Percentiles rank a stretch among this genome's conserved stretches.
These are phyloP conservation scores for Orchestes rusci DNA, from an alignment of 2,888 invertebrate genomes.

Conservation along the genomic window DNA sequence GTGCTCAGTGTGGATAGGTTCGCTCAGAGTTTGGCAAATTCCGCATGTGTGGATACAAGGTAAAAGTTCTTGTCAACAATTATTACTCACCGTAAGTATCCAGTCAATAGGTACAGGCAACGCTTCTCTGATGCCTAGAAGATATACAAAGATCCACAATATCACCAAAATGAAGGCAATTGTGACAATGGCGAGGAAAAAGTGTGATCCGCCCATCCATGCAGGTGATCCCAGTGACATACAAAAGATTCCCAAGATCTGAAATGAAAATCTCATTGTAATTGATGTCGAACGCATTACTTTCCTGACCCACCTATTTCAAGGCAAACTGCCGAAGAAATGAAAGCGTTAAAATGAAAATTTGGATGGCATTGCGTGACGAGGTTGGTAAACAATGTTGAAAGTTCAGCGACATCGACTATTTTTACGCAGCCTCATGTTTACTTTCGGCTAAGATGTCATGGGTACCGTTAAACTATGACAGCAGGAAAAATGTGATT, in stretches of 20 bases:
- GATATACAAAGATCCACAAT: slow-evolving; percentile 73
- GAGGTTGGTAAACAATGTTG: slow-evolving; percentile 10
- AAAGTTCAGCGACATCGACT: slow-evolving; percentile 16
- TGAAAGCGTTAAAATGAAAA: too few relatives aligned
- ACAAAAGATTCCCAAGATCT: slow-evolving; percentile 78
- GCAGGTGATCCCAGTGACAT: slow-evolving; percentile 76
- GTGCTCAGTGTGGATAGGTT: too few relatives aligned
- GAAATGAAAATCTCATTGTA: slow-evolving; percentile 43
- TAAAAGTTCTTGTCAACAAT: background rate
- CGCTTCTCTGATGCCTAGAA: slow-evolving; percentile 72
- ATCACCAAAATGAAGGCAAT: slow-evolving; percentile 75
- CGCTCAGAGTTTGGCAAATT: too few relatives aligned
- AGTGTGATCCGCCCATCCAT: slow-evolving; percentile 55
- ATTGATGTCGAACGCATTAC: background rate
- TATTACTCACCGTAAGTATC: slow-evolving; percentile 66
- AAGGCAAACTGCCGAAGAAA: too few relatives aligned
- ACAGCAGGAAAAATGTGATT: too few relatives aligned
- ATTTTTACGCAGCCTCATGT: too few relatives aligned
- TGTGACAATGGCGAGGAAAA: slow-evolving; percentile 80
- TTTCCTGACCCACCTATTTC: background rate
- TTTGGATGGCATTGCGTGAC: too few relatives aligned
- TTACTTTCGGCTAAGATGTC: too few relatives aligned
- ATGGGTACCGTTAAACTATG: too few relatives aligned
- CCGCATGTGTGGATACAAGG: too few relatives aligned
- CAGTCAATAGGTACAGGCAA: slow-evolving; percentile 75